Conservation (phyloP, 2,888 invertebrate species). For the Myopa tessellatipennis region DNA sequence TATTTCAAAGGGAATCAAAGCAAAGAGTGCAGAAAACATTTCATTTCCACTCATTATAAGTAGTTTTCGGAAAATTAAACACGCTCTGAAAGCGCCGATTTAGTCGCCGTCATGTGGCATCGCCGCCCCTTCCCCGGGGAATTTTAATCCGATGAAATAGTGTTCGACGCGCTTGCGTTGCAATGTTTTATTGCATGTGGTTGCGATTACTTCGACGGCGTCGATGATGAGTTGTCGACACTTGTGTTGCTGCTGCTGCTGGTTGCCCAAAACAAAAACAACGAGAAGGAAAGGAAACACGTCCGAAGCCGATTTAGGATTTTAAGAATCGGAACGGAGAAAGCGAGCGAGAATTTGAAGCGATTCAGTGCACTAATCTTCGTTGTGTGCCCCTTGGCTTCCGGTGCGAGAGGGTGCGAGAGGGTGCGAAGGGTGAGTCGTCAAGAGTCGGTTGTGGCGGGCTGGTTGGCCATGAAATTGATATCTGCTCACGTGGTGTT, state of each 20-base stretch:
- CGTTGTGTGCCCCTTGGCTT: background rate
- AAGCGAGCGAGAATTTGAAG: constrained; percentile 17
- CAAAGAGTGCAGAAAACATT: constrained; percentile 35
- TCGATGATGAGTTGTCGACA: constrained; percentile 22
- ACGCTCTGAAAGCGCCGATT: constrained; percentile 12
- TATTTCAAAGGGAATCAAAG: too few species aligned
- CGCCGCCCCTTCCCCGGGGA: constrained; percentile 35
- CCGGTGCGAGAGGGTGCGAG: background rate
- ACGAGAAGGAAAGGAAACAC: background rate
- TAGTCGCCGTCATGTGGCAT: constrained; percentile 13
- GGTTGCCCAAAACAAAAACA: background rate
- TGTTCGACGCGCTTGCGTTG: constrained; percentile 9
- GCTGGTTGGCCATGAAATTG: constrained; percentile 11
- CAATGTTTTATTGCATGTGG: constrained; percentile 29
- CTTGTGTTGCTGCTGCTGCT: background rate
- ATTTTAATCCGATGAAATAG: constrained; percentile 25
- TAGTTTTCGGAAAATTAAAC: constrained; percentile 30
- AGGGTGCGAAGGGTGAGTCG: background rate
- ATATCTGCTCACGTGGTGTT: constrained; percentile 17
- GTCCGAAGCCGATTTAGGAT: background rate
- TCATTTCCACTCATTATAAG: constrained; percentile 52
- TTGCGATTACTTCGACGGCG: constrained; percentile 34
- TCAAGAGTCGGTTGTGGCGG: background rate
- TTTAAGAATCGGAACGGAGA: background rate
- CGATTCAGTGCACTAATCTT: constrained; percentile 23